phyloP scores from a whole-genome alignment of 2,797 vertebrate genomes.

The Martes flavigula region DNA sequence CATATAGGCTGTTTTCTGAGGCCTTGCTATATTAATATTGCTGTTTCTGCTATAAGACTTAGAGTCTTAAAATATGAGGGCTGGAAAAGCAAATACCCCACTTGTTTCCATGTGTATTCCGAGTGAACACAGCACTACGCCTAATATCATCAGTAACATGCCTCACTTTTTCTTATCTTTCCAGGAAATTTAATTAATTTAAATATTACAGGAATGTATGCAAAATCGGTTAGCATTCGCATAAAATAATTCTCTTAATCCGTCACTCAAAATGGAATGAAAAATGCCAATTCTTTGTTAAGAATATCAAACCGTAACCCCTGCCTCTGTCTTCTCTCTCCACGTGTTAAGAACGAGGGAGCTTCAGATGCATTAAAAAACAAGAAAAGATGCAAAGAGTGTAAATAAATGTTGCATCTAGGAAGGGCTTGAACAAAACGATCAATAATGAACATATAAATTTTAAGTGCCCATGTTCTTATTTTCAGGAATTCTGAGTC shows the following conservation, averaged over 20 bases:
- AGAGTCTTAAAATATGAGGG: background rate
- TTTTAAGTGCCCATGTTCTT: background rate
- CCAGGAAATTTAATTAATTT: conserved; percentile 25
- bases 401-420: background rate
- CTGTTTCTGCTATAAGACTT: background rate
- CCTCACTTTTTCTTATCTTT: background rate
- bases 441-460: background rate
- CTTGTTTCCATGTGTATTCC: background rate
- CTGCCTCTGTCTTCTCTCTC: background rate
- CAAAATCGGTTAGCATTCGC: background rate
- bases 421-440: background rate
- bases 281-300: conserved; percentile 19
- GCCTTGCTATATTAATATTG: background rate
- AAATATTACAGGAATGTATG: background rate
- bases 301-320: background rate
- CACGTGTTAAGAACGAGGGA: background rate
- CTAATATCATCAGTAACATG: background rate
- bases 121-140: background rate
- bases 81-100: background rate
- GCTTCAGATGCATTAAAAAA: background rate
- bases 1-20: conserved; percentile 25
- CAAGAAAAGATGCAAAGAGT: background rate
- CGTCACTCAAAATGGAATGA: background rate
- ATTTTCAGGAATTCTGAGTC: conserved; percentile 60
- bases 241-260: conserved; percentile 41